Base-by-base conservation (phyloP, 2,888 invertebrate genomes). In the Acanthosoma haemorrhoidale region DNA sequence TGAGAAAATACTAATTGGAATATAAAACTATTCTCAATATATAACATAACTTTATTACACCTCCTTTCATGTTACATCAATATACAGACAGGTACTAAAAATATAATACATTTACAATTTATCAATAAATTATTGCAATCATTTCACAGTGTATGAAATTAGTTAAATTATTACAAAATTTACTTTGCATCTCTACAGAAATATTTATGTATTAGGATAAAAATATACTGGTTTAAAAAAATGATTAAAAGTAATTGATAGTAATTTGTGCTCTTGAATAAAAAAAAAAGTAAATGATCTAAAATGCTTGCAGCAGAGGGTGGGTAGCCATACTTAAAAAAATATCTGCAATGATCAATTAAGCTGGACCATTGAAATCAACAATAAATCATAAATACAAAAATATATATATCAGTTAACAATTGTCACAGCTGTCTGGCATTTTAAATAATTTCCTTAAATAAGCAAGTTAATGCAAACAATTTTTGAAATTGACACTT, bases 111-210 rank as follows among this genome's bases (percentile, higher is more conserved):
- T 64, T 43, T 64, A 64, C 43, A 31, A 38, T 43, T 64, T 43
- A 64, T 64, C 29, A 64, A 64, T 64, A 64, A 64, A 64, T 64
- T 64, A 64, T 64, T 64, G 64, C 64, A 64, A 25, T 64, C 32
- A 39, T 39, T 43, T 64, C 41, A 59, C 32, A 61, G 16, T 61
- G n/a, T 36, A 51, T 25, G 51, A 25, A 51, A 51, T 51, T 51
- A 51, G 51, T 51, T n/a, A n/a, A n/a, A n/a, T n/a, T 51, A 51
- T 25, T 25, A 51, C 21, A 51, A 51, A 51, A 51, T 51, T 51
- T 51, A 25, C 13, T 51, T n/a, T 25, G 13, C 21, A 25, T 51
- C 51, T 25, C 51, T 13, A n/a, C 2, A 6, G 51, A 51, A 51
- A 9, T 51, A 25, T 51, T 51, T n/a, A 51, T 25, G n/a, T 25